Evolutionary conservation across 2,113 vertebrate species (phyloP), one percentile per base, ranked within the genome.

Genomic region (Acanthochromis polyacanthus): DNA sequence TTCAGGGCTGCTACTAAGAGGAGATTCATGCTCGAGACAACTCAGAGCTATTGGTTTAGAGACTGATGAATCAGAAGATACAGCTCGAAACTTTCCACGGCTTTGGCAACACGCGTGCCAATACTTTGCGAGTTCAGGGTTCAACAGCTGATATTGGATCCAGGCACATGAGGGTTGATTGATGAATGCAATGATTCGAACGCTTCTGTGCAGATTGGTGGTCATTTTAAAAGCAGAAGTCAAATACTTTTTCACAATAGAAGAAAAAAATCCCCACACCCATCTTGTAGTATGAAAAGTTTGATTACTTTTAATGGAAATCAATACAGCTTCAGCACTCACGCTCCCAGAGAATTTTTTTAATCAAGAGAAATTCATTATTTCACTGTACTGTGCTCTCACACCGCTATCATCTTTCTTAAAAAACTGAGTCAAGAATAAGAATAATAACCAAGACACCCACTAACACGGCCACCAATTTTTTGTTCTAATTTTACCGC

Each of bases 301-400:
- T 92, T 93, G 94, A 95, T 94, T 94, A 92, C 90, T 95, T 93
- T 93, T 93, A 95, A 94, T 93, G 92, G 93, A 95, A 95, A 95
- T 95, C 94, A 93, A 95, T 95, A 93, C 43, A 63, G 87, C 91
- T 90, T 89, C 89, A 90, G 88, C 80, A 57, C 87, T 70, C n/a
- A 67, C 75, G 78, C 86, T 87, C 77, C 9, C 67, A 81, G 84
- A 92, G 78, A 79, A 90, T 92, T 93, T 93, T 89, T 36, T 36
- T 36, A 91, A 93, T 95, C 92, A 93, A 89, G 85, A 90, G 80
- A 93, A 94, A 92, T 90, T 91, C 88, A 94, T 94, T 94, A 93
- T 92, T 86, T 93, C 84, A 80, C 58, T 19, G 3, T 62, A 66
- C 78, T 25, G 10, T 11, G 43, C 57, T 57, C 78, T 52, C 64